Percentiles rank a stretch among this genome's conserved stretches.
Evolutionary conservation across 2,888 invertebrate genomes (phyloP).

Genomic region (Rhogogaster chlorosoma): DNA sequence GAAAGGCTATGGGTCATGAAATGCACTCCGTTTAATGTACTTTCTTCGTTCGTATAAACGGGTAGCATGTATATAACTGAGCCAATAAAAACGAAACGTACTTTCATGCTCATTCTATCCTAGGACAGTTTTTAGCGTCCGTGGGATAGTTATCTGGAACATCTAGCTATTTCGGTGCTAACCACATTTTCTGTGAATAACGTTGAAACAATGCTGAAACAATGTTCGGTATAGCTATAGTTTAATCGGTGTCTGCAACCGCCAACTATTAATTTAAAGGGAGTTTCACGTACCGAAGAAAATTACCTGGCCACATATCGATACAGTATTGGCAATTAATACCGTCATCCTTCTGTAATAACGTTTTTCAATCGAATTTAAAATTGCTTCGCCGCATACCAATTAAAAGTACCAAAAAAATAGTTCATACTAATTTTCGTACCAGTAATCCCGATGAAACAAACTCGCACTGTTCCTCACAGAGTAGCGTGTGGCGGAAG

Average conservation of each 20-base stretch:
- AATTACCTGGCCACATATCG: neutral
- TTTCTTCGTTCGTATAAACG: neutral
- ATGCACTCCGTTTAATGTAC: neutral
- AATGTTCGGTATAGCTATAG: slow-evolving; percentile 30
- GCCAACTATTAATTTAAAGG: slow-evolving; percentile 28
- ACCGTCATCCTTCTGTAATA: neutral
- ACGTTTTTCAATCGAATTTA: neutral
- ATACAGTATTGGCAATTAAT: neutral
- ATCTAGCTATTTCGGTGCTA: neutral
- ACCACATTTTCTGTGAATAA: slow-evolving; percentile 3
- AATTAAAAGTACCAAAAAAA: neutral
- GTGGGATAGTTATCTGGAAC: neutral
- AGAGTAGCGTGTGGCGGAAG: neutral
- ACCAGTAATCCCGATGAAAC: neutral
- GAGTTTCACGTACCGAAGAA: neutral
- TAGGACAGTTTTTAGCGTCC: neutral
- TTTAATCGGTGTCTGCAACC: slow-evolving; percentile 17
- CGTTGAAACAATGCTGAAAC: slow-evolving; percentile 9
- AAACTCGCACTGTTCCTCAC: neutral
- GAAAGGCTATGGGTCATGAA: neutral
- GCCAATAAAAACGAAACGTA: neutral
- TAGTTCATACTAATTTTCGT: neutral
- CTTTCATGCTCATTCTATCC: neutral
- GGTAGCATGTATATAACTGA: neutral
- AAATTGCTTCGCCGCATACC: neutral